These are phyloP conservation scores for Drosophila burlai DNA, from an alignment of 1,140 invertebrate genomes.

Conservation along the genomic window DNA sequence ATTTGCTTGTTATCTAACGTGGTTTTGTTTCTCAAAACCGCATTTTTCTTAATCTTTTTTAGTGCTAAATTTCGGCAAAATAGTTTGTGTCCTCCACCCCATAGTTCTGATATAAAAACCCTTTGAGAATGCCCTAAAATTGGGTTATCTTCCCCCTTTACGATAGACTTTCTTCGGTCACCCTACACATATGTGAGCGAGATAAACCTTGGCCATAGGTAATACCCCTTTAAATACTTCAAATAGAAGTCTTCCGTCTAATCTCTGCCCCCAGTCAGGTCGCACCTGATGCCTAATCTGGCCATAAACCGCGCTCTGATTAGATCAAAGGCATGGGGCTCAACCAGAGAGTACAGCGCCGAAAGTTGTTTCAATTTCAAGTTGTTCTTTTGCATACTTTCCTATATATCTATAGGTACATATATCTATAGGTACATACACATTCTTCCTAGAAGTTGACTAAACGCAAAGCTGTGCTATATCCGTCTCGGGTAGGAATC, in stretches of 20 bases:
- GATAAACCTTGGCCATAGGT: conserved; percentile 4
- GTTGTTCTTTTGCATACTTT: background rate
- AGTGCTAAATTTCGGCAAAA: background rate
- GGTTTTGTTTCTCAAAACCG: background rate
- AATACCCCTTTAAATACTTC: background rate
- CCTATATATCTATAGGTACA: background rate
- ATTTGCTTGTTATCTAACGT: background rate
- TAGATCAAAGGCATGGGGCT: conserved; percentile 5
- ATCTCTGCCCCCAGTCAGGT: background rate
- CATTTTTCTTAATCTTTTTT: background rate
- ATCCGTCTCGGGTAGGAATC: conserved; percentile 20
- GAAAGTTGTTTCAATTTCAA: background rate
- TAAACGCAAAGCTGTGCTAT: conserved; percentile 13
- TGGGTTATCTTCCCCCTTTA: conserved; percentile 12
- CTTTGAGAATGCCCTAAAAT: background rate
- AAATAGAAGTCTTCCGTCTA: background rate
- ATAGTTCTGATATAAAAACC: background rate
- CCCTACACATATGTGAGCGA: background rate
- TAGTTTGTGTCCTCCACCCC: background rate
- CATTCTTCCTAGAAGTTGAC: background rate
- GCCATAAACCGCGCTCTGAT: conserved; percentile 3
- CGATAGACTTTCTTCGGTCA: background rate
- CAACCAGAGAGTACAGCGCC: background rate
- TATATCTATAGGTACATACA: background rate
- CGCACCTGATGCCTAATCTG: conserved; percentile 4